Evolutionary conservation across 2,113 vertebrate genomes (phyloP).

Genomic region (Gavia stellata): DNA sequence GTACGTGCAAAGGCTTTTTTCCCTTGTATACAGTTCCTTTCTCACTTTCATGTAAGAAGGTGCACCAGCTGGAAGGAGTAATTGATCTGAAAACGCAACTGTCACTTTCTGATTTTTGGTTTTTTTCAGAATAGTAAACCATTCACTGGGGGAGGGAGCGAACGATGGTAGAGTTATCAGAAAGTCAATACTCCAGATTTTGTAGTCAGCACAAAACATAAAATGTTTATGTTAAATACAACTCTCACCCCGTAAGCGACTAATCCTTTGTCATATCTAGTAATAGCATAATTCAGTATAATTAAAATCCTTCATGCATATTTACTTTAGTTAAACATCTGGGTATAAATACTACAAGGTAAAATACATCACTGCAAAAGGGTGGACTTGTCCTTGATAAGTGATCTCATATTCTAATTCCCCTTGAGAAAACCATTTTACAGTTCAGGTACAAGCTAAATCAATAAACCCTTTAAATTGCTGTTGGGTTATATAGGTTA

Average conservation of each 20-base stretch:
- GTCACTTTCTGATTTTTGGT: background rate
- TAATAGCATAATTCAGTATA: background rate
- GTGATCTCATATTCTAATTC: slow-evolving; percentile 14
- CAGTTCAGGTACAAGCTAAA: slow-evolving; percentile 14
- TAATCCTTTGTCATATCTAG: background rate
- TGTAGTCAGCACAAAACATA: background rate
- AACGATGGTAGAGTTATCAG: background rate
- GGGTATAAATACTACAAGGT: background rate
- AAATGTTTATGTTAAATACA: background rate
- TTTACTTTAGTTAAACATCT: background rate
- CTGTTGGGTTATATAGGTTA: background rate
- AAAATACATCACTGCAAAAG: background rate
- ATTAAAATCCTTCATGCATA: background rate
- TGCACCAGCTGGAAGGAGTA: background rate
- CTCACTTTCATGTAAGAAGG: background rate
- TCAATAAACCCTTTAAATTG: slow-evolving; percentile 36
- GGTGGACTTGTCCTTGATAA: background rate
- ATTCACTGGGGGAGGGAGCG: background rate
- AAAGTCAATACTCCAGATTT: background rate
- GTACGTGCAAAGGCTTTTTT: background rate
- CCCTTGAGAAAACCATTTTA: slow-evolving; percentile 24
- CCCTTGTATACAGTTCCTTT: background rate
- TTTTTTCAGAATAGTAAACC: background rate
- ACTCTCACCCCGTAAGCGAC: background rate
- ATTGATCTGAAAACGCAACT: background rate